Percentiles rank a stretch among this genome's conserved stretches.
Conservation (phyloP, 2,113 vertebrate genomes). For the Charina bottae region DNA sequence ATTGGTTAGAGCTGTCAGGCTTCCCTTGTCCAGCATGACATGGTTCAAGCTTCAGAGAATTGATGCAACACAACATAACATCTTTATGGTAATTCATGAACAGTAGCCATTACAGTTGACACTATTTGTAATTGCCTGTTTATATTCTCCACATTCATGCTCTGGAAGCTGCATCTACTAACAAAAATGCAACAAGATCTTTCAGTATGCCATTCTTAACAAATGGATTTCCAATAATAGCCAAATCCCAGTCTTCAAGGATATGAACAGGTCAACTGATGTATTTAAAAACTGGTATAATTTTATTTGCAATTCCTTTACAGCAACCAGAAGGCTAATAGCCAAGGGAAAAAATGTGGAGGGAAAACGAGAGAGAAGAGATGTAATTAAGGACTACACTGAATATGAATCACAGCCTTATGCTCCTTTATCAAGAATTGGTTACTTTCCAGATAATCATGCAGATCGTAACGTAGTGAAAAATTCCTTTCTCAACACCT, state of each 20-base stretch:
- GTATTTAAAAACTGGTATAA: slow-evolving; percentile 20
- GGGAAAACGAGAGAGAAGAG: slow-evolving; percentile 74
- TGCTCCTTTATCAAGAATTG: slow-evolving; percentile 70
- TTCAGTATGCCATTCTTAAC: not conserved
- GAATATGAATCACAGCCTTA: slow-evolving; percentile 77
- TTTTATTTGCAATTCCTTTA: slow-evolving; percentile 31
- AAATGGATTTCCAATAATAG: not conserved
- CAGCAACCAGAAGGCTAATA: slow-evolving; percentile 86
- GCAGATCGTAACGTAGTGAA: slow-evolving; percentile 68
- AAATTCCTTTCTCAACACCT: slow-evolving; percentile 81
- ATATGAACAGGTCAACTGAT: not conserved
- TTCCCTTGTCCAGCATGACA: not conserved
- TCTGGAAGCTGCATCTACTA: not conserved
- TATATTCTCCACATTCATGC: not conserved
- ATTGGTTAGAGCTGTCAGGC: not conserved
- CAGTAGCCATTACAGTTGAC: not conserved
- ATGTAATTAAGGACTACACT: slow-evolving; percentile 76
- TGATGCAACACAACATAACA: not conserved
- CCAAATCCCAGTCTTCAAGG: not conserved
- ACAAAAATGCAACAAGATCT: not conserved
- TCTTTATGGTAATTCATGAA: not conserved
- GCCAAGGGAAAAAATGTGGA: slow-evolving; percentile 76
- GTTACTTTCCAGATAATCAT: slow-evolving; percentile 74
- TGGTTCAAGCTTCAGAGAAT: not conserved
- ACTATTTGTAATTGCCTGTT: not conserved